phyloP scores from a whole-genome alignment of 2,888 invertebrate species.

The Ophion ellenae region DNA sequence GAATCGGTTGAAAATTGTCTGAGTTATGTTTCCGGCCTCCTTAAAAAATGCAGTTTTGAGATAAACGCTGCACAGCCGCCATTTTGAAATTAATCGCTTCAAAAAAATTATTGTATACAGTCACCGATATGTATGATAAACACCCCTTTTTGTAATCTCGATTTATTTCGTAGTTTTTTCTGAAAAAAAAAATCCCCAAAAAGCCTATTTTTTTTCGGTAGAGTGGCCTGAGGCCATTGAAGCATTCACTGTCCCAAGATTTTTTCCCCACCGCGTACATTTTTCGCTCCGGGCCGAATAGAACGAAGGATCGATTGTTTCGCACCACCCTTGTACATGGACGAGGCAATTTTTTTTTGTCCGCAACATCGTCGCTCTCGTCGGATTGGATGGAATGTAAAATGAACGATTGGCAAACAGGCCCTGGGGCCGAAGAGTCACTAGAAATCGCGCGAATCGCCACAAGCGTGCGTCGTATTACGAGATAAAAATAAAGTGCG shows the following conservation, averaged over 20 bases:
- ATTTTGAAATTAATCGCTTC: too few species aligned
- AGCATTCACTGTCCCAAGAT: not conserved
- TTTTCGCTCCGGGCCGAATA: not conserved
- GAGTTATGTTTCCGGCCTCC: too few species aligned
- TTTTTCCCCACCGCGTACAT: not conserved
- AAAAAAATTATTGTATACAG: too few species aligned
- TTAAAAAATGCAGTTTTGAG: too few species aligned
- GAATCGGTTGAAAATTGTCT: too few species aligned
- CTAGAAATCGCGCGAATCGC: conserved; percentile 37
- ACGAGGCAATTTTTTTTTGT: not conserved
- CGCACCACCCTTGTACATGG: not conserved
- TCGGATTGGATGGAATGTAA: conserved; percentile 79
- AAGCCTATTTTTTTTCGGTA: too few species aligned
- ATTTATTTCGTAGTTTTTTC: too few species aligned
- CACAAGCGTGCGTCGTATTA: not conserved
- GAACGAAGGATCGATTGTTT: not conserved
- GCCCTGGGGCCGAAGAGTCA: conserved; percentile 51
- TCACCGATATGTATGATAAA: too few species aligned
- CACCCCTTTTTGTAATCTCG: too few species aligned
- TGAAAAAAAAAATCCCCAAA: too few species aligned
- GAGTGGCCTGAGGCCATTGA: too few species aligned
- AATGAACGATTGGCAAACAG: conserved; percentile 63
- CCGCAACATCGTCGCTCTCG: conserved; percentile 26
- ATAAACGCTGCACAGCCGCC: too few species aligned
- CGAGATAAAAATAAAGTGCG: conserved; percentile 33